These are phyloP conservation scores for Polymixis flavicincta DNA, from an alignment of 2,888 invertebrate genomes.

Conservation along the genomic window DNA sequence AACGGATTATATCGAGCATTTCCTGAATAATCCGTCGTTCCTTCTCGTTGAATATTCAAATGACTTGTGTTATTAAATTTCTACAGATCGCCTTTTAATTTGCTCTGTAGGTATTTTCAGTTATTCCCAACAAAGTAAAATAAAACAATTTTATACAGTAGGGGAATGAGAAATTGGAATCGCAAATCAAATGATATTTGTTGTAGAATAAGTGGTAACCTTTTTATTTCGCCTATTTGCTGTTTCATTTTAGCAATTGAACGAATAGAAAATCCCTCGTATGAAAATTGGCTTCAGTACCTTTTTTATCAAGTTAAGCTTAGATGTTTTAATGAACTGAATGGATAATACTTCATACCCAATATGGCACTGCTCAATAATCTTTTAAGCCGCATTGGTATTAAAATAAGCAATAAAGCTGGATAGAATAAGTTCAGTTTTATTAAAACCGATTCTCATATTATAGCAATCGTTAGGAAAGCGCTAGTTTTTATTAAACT, in stretches of 20 bases:
- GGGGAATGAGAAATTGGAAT: conserved; percentile 42
- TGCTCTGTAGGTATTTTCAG: conserved; percentile 34
- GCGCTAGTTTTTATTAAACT: background rate
- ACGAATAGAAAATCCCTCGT: conserved; percentile 4
- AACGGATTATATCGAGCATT: conserved; percentile 71
- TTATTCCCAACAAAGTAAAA: conserved; percentile 46
- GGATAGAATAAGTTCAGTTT: conserved; percentile 2
- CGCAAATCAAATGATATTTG: conserved; percentile 39
- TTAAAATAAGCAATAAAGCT: background rate
- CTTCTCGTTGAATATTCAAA: conserved; percentile 75
- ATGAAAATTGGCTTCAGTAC: background rate
- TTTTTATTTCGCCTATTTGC: conserved; percentile 39
- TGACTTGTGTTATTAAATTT: conserved; percentile 73
- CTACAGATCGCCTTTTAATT: conserved; percentile 72
- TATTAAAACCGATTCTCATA: background rate
- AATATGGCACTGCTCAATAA: background rate
- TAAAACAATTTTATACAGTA: conserved; percentile 53
- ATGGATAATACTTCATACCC: background rate
- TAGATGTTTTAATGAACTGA: background rate
- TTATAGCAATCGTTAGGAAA: conserved; percentile 9
- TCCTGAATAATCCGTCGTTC: conserved; percentile 66
- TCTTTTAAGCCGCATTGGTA: background rate
- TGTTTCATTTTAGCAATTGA: conserved; percentile 14
- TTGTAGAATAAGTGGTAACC: conserved; percentile 16
- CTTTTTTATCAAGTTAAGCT: background rate